Percentiles rank a stretch among this genome's conserved stretches.
phyloP scores from a whole-genome alignment of 1,140 invertebrate species.

The Acyrthosiphon pisum region DNA sequence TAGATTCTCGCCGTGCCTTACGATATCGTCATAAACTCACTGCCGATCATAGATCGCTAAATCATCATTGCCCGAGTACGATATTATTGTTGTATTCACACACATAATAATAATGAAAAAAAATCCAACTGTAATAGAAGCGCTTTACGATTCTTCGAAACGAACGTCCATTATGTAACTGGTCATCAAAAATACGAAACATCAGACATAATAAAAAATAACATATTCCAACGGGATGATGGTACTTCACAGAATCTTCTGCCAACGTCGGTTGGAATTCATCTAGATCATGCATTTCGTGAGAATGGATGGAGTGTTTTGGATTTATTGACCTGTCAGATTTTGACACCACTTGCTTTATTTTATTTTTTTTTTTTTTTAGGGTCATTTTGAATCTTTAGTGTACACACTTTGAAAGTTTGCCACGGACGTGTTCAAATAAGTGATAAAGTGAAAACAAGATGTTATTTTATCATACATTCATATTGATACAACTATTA shows the following conservation, averaged over 20 bases:
- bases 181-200: not conserved
- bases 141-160: not conserved
- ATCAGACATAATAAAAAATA: not conserved
- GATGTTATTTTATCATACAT: not conserved
- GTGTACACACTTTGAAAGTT: not conserved
- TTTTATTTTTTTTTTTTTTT: too few relatives aligned
- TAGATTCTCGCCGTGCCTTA: not conserved
- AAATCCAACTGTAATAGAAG: not conserved
- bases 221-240: not conserved
- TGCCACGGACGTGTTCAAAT: not conserved
- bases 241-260: not conserved
- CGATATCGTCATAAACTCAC: not conserved
- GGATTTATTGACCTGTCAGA: not conserved
- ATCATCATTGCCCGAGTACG: fast-evolving
- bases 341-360: not conserved
- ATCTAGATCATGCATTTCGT: not conserved
- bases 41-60: not conserved
- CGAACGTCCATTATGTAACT: not conserved
- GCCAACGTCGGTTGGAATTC: not conserved
- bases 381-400: not conserved
- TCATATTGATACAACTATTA: not conserved
- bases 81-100: not conserved
- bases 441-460: not conserved
- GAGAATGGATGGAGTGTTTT: not conserved
- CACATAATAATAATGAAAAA: not conserved